Base-by-base conservation (phyloP, 2,113 vertebrate genomes). In the Ictalurus furcatus region DNA sequence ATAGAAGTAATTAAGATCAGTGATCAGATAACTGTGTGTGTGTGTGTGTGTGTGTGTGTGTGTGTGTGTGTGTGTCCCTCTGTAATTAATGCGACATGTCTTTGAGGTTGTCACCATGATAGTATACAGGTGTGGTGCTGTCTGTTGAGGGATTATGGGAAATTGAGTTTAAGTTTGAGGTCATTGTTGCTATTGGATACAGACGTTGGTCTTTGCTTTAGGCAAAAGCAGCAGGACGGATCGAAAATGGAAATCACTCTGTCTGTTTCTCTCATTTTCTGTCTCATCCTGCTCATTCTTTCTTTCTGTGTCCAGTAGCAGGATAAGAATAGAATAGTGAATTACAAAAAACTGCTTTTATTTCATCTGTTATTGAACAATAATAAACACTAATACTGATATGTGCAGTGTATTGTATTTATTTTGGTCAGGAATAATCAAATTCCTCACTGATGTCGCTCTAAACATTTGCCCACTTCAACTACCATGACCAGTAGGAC, bases 1-100 rank as follows among this genome's bases (percentile, higher is more conserved):
- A 92, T 91, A 93, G 90, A 92, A 92, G 86, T 92, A 94, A 94
- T 95, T 94, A 94, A 95, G 93, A 95, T 95, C 86, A 89, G 92
- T 89, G 90, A 91, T 85, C 88, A 94, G 93, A 94, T 94, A 94
- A 91, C 84, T 40, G 63, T 34, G 58, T 89, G 83, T 84, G 83
- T 76, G 78, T 69, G 21, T 44, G 56, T 40, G 87, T 37, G 37
- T 54, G 37, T 78, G 37, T 67, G 56, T 58, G 34, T 73, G 48
- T 58, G 25, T 69, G 65, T 69, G 30, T 69, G 81, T 58, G 80
- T 88, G 86, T 30, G 84, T n/a, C n/a, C 85, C 28, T 73, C 78
- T 79, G 86, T 90, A 90, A 93, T 93, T 90, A 83, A 90, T 88
- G 89, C 73, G 23, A 87, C 63, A 67, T 85, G 86, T 85, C 34